These are phyloP conservation scores for Falco rusticolus DNA, from an alignment of 2,797 vertebrate species.

Conservation along the genomic window DNA sequence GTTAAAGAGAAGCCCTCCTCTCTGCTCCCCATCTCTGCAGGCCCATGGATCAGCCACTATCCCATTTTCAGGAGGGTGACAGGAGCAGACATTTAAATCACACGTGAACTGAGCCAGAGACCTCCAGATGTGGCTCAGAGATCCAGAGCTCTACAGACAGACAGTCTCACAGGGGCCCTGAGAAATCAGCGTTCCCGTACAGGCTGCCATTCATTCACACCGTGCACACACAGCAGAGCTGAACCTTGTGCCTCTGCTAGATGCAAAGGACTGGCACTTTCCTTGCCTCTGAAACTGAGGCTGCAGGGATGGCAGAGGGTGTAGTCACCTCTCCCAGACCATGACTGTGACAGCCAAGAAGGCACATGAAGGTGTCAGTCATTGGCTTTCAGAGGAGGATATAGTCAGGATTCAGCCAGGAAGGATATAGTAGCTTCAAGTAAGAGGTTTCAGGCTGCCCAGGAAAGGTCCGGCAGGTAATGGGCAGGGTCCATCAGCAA, in stretches of 20 bases:
- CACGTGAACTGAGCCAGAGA: background rate
- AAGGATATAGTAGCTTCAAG: fast-evolving
- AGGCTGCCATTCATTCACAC: background rate
- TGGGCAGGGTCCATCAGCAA: background rate
- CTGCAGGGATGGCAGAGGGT: background rate
- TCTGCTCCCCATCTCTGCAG: background rate
- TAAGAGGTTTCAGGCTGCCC: background rate
- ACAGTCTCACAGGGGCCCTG: background rate
- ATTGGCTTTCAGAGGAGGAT: background rate
- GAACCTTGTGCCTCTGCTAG: background rate
- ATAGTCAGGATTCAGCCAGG: background rate
- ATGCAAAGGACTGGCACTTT: background rate
- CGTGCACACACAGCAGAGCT: background rate
- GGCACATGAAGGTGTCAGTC: background rate
- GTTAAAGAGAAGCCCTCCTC: background rate
- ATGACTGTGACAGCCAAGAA: background rate
- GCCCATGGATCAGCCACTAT: background rate
- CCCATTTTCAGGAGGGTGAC: background rate
- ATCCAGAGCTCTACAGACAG: background rate
- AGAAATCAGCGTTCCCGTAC: background rate
- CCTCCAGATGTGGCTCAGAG: background rate
- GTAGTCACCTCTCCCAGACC: background rate
- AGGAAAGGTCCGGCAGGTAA: background rate
- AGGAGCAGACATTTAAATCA: background rate
- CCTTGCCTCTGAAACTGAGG: background rate